A percentile compares a stretch with the other conserved stretches of the same genome.
Conservation (phyloP, 2,113 vertebrate genomes). For the Engystomops pustulosus region DNA sequence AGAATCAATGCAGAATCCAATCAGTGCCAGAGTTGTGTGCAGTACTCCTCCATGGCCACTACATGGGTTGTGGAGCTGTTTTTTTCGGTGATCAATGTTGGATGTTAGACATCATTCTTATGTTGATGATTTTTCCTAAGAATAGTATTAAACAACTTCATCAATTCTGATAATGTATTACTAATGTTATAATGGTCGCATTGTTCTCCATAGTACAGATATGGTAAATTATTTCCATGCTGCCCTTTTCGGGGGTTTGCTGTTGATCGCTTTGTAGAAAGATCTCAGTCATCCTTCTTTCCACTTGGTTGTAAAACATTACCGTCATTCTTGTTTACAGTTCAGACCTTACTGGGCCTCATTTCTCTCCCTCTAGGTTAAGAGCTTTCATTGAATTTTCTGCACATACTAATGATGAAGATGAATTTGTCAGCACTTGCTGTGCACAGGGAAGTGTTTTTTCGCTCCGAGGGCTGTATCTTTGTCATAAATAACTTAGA, state of each 20-base stretch:
- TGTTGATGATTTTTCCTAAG: no score
- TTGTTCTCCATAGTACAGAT: background rate
- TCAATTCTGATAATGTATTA: no score
- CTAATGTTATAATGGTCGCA: background rate
- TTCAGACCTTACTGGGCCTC: background rate
- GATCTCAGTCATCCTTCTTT: background rate
- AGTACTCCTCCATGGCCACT: no score
- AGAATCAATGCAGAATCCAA: no score
- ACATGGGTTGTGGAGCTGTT: no score
- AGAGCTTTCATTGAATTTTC: conserved; percentile 26
- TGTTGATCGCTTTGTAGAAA: background rate
- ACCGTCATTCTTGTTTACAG: conserved; percentile 1
- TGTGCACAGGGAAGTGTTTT: background rate
- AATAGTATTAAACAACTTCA: no score
- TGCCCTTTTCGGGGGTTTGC: background rate
- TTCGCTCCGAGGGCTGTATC: conserved; percentile 57
- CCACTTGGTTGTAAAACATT: conserved; percentile 1
- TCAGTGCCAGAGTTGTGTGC: no score
- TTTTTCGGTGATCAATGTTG: no score
- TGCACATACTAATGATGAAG: background rate
- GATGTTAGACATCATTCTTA: no score
- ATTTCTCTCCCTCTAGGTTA: background rate
- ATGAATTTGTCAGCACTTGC: conserved; percentile 25
- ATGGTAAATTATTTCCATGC: background rate
- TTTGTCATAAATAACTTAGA: conserved; percentile 60